These are phyloP conservation scores for Hemiprocne comata DNA, from an alignment of 2,113 vertebrate genomes.

Conservation along the genomic window DNA sequence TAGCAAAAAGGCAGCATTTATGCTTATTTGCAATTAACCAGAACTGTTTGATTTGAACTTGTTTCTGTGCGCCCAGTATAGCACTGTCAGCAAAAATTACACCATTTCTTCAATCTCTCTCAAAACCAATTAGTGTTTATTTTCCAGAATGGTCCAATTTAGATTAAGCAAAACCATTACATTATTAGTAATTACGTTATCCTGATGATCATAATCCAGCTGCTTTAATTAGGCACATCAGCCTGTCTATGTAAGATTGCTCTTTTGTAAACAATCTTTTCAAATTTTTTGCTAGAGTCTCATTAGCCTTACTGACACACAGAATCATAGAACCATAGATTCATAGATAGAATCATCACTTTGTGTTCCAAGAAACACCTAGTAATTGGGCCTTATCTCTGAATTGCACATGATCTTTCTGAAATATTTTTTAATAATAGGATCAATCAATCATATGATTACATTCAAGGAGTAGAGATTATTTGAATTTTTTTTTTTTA, in stretches of 20 bases:
- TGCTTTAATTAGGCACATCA: conserved; percentile 7
- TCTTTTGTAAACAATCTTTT: neutral
- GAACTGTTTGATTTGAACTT: neutral
- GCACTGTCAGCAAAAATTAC: conserved; percentile 2
- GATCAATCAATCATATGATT: neutral
- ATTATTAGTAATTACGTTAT: neutral
- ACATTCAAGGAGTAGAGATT: neutral
- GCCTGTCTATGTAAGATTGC: neutral
- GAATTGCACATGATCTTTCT: neutral
- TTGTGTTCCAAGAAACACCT: neutral
- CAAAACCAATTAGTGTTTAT: conserved; percentile 14
- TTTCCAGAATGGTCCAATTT: conserved; percentile 45
- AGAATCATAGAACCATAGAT: too few relatives aligned
- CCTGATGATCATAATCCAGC: neutral
- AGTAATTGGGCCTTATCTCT: neutral
- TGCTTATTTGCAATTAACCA: neutral
- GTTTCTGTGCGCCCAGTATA: neutral
- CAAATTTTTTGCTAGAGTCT: neutral
- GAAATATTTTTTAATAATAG: neutral
- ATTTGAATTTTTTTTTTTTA: neutral
- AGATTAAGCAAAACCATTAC: neutral
- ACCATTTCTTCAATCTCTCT: neutral
- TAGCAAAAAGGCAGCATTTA: neutral
- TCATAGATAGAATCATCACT: too few relatives aligned
- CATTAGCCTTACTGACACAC: neutral